A percentile compares a stretch with the other conserved stretches of the same genome.
phyloP scores from a whole-genome alignment of 2,797 vertebrate genomes.

The Myotis pilosus region DNA sequence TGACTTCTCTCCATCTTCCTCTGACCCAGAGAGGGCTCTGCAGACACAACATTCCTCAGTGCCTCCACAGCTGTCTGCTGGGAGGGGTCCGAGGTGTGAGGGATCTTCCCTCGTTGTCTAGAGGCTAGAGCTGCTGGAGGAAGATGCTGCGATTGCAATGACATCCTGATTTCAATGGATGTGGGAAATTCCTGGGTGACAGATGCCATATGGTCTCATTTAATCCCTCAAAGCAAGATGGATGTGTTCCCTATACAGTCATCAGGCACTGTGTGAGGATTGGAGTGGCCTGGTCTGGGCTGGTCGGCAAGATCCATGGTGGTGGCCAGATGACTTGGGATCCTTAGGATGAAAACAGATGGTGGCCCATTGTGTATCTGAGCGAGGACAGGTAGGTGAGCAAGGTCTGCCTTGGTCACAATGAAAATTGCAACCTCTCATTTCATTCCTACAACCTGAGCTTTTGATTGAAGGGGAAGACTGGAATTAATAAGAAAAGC shows the following conservation, averaged over 20 bases:
- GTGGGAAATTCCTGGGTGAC: neutral
- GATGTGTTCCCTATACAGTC: neutral
- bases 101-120: neutral
- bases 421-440: neutral
- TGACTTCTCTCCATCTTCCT: neutral
- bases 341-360: neutral
- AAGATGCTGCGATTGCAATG: neutral
- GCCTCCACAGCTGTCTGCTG: neutral
- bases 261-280: neutral
- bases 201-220: neutral
- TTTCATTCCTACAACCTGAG: neutral
- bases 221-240: neutral
- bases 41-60: neutral
- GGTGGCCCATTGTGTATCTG: neutral
- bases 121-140: neutral
- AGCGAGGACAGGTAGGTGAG: neutral
- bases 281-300: neutral
- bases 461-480: neutral
- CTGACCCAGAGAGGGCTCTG: neutral
- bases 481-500: neutral
- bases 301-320: neutral
- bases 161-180: neutral
- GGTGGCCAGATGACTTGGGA: neutral
- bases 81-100: neutral
- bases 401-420: neutral